Conservation (phyloP, 2,888 invertebrate genomes). For the Cremastinae sp. region DNA sequence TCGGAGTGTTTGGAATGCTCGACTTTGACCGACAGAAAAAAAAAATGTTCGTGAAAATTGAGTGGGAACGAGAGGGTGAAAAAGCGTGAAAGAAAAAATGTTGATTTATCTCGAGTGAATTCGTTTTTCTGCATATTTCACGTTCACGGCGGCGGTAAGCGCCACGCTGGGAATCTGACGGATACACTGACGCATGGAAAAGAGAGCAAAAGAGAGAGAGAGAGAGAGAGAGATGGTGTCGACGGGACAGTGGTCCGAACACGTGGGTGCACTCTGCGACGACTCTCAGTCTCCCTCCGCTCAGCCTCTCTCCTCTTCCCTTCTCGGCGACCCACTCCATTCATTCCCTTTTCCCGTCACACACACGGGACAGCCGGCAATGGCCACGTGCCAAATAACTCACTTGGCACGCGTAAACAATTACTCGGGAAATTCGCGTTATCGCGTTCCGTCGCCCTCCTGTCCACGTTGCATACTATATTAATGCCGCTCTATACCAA, state of each 20-base stretch:
- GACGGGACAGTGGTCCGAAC: slow-evolving; percentile 67
- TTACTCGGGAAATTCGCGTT: slow-evolving; percentile 74
- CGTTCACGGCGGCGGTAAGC: slow-evolving; percentile 6
- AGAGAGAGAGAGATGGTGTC: slow-evolving; percentile 53
- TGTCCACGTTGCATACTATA: slow-evolving; percentile 47
- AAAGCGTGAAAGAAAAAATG: neutral
- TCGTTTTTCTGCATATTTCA: neutral
- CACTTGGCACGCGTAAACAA: slow-evolving; percentile 79
- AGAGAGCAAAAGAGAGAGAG: slow-evolving; percentile 39
- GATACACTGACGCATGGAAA: slow-evolving; percentile 1
- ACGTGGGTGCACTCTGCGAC: slow-evolving; percentile 69
- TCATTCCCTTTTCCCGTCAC: slow-evolving; percentile 24
- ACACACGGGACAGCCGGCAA: slow-evolving; percentile 60
- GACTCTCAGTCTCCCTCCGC: slow-evolving; percentile 28
- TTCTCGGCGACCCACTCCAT: slow-evolving; percentile 12
- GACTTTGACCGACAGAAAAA: too few relatives aligned
- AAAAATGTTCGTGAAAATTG: too few relatives aligned
- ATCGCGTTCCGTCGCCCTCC: slow-evolving; percentile 70
- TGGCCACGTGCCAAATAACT: slow-evolving; percentile 77
- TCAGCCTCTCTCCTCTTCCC: slow-evolving; percentile 24
- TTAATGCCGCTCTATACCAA: slow-evolving; percentile 19
- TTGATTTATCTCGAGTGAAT: neutral
- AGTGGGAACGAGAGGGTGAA: neutral
- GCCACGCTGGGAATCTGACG: neutral
- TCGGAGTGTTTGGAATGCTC: too few relatives aligned